Evolutionary conservation across 2,113 vertebrate species (phyloP), one percentile per base, ranked within the genome.

Genomic region (Pardalotus punctatus): DNA sequence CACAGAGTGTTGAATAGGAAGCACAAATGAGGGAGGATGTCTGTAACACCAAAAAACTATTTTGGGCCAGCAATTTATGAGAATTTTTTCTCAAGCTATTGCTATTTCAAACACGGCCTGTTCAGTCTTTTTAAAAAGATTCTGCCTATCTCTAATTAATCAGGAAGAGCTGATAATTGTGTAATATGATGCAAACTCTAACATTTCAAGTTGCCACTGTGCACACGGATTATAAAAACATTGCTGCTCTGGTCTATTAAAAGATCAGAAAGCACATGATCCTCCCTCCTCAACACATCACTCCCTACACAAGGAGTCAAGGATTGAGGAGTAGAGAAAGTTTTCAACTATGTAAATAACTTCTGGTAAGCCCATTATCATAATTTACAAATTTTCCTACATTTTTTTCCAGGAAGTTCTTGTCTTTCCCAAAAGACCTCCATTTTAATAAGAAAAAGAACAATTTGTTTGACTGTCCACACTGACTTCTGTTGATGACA

Each of bases 231-330:
- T 81, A 81, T 54, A 67, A 72, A 84, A 73, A 76, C 40, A 57
- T 36, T 62, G 45, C 73, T 87, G 83, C 88, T 87, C 10, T 9
- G 62, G 72, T 90, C 70, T 95, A 96, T 96, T 95, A 93, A 95
- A 97, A 95, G 94, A 86, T n/a, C 82, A 80, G 76, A 65, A 91
- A 83, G 82, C 92, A 96, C 88, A 86, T 94, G 96, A 97, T 96
- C 72, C 47, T 95, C 72, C 72, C 47, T 96, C 40, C 88, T 58
- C 16, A 95, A 82, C 72, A 83, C 88, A 90, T 83, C 88, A 93
- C 19, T 92, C 88, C 81, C 60, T 28, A 83, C 36, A 51, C 54
- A 78, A 85, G 71, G 76, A 97, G n/a, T 71, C 82, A 90, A 94
- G 51, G 64, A 92, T 2, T 86, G 56, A 83, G 58, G 56, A 70